phyloP scores from a whole-genome alignment of 64 coral and sea anemone genomes.

The Montipora cactus region DNA sequence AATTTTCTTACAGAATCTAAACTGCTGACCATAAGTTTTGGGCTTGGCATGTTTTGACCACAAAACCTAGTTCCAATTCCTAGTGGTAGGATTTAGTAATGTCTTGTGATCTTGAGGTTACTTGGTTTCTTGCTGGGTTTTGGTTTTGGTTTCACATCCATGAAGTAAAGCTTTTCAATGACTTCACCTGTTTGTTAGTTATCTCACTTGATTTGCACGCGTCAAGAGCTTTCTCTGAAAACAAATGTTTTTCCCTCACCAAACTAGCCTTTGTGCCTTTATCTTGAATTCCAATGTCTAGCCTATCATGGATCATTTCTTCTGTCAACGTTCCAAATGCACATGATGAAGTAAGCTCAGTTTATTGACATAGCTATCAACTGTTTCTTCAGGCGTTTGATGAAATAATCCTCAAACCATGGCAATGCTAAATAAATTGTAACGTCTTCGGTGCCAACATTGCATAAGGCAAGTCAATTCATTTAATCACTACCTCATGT shows the following conservation, averaged over 20 bases:
- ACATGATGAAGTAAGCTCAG: constrained; percentile 47
- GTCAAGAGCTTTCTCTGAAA: constrained; percentile 57
- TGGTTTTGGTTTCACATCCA: neutral
- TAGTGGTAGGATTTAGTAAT: neutral
- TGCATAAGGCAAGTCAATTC: neutral
- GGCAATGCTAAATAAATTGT: constrained; percentile 12
- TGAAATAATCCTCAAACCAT: constrained; percentile 57
- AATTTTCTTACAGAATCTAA: neutral
- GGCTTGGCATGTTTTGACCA: constrained; percentile 27
- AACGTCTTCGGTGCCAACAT: constrained; percentile 37
- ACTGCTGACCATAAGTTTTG: constrained; percentile 50
- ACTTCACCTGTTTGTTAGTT: constrained; percentile 69
- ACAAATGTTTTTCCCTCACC: constrained; percentile 65
- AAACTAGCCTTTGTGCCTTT: constrained; percentile 48
- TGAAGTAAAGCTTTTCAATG: neutral
- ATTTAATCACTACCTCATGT: no score
- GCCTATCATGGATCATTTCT: constrained; percentile 40
- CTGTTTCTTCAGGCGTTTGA: constrained; percentile 63
- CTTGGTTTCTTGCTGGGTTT: neutral
- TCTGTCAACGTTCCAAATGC: constrained; percentile 37
- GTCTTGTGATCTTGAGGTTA: neutral
- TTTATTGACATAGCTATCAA: constrained; percentile 29
- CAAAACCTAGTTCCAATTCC: neutral
- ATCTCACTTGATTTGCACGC: constrained; percentile 71
- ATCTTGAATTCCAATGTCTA: constrained; percentile 54